Conservation (phyloP, 2,797 vertebrate species). For the Todus mexicanus region DNA sequence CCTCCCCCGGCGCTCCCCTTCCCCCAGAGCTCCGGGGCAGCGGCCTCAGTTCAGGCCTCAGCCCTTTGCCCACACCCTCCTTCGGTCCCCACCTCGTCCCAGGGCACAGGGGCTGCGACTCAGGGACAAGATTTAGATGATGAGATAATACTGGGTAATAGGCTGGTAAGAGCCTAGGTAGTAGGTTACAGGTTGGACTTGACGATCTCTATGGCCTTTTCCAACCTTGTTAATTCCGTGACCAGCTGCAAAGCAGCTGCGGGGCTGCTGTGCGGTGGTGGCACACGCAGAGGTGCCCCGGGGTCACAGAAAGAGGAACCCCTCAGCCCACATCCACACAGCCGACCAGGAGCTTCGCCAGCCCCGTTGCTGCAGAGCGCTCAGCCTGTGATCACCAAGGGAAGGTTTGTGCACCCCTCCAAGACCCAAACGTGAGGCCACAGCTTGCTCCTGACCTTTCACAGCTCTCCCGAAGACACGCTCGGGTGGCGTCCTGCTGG, state of each 20-base stretch:
- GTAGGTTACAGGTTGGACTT: no score
- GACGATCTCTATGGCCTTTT: no score
- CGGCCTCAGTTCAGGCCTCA: not conserved
- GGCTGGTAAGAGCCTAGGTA: no score
- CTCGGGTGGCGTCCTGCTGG: not conserved
- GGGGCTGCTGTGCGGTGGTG: rapidly evolving
- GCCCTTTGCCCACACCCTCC: not conserved
- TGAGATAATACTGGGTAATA: no score
- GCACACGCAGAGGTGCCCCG: rapidly evolving
- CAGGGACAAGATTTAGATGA: no score
- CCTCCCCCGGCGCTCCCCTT: not conserved
- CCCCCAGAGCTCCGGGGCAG: not conserved
- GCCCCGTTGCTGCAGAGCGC: not conserved
- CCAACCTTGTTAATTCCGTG: no score
- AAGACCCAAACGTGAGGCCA: not conserved
- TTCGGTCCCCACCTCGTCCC: not conserved
- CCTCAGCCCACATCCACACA: rapidly evolving
- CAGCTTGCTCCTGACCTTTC: not conserved
- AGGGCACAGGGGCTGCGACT: not conserved
- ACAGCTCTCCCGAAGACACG: not conserved
- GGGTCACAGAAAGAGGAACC: not conserved
- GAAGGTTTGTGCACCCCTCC: no score
- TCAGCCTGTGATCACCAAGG: rapidly evolving
- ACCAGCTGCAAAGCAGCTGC: no score
- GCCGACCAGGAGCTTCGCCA: not conserved